Evolutionary conservation across 92 coral and sea anemone species (phyloP).

Genomic region (Chrysogorgia sp.): DNA sequence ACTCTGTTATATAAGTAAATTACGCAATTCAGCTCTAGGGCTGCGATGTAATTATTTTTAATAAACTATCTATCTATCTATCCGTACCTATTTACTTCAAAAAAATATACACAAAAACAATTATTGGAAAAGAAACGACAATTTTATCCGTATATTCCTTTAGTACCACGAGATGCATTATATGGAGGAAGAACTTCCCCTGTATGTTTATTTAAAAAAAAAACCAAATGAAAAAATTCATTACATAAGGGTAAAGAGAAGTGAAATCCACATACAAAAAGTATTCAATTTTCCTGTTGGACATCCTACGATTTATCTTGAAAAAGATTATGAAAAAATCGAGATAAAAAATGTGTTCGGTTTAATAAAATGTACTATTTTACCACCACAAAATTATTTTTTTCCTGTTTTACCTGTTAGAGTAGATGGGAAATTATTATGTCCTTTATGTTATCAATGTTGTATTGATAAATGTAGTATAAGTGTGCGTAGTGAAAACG

Average conservation of each 20-base stretch:
- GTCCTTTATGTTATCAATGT: slow-evolving; percentile 11
- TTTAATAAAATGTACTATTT: slow-evolving; percentile 33
- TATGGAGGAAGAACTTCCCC: slow-evolving; percentile 20
- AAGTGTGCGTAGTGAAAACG: not conserved
- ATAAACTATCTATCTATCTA: too few relatives aligned
- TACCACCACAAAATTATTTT: slow-evolving; percentile 14
- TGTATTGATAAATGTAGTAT: not conserved
- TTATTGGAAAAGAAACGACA: slow-evolving; percentile 8
- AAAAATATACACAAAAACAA: not conserved
- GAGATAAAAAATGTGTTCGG: slow-evolving; percentile 28
- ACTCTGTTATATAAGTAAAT: too few relatives aligned
- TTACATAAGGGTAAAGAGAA: slow-evolving; percentile 10
- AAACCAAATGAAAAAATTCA: slow-evolving; percentile 1
- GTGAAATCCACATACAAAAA: slow-evolving; percentile 22
- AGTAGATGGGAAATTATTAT: slow-evolving; percentile 19
- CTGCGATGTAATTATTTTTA: too few relatives aligned
- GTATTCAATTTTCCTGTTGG: not conserved
- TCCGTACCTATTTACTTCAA: too few relatives aligned
- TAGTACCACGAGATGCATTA: slow-evolving; percentile 16
- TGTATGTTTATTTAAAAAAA: not conserved
- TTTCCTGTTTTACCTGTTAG: slow-evolving; percentile 27
- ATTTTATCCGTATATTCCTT: slow-evolving; percentile 13
- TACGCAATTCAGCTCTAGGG: too few relatives aligned
- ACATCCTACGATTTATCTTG: not conserved
- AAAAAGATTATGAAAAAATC: slow-evolving; percentile 9